Evolutionary conservation across 2,888 invertebrate species (phyloP).

Genomic region (Smittia sp.): DNA sequence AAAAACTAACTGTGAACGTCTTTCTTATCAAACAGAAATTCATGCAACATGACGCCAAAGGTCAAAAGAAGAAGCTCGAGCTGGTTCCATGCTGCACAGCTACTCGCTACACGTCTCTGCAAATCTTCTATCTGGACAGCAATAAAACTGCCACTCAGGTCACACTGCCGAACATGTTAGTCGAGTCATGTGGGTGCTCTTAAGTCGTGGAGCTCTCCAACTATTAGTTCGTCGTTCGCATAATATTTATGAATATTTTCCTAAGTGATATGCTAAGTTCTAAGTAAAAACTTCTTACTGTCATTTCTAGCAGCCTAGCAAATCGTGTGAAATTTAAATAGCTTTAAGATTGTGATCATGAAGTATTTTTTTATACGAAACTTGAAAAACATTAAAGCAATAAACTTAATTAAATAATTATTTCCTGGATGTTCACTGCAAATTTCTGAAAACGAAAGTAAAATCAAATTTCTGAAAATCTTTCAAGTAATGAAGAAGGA

Average conservation of each 20-base stretch:
- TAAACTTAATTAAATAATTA: no score
- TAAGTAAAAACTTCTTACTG: no score
- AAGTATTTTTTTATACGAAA: not conserved
- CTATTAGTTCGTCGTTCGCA: not conserved
- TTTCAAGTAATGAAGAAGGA: no score
- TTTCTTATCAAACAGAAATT: constrained; percentile 61
- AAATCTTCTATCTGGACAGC: constrained; percentile 75
- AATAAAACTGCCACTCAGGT: constrained; percentile 76
- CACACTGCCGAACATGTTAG: constrained; percentile 83
- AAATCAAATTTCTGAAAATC: no score
- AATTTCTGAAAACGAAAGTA: no score
- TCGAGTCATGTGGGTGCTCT: constrained; percentile 81
- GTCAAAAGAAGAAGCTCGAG: constrained; percentile 57
- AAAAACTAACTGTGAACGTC: constrained; percentile 26
- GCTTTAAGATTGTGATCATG: not conserved
- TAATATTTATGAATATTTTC: no score
- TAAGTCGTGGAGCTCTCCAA: not conserved
- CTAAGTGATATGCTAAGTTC: no score
- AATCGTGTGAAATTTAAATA: not conserved
- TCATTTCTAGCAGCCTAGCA: no score
- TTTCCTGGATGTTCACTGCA: no score
- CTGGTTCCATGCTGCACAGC: constrained; percentile 84
- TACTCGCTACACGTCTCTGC: constrained; percentile 74
- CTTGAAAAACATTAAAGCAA: not conserved
- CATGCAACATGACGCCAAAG: constrained; percentile 58